Percentiles rank a stretch among this genome's conserved stretches.
Evolutionary conservation across 2,888 invertebrate species (phyloP).

Genomic region (Helleia helle): DNA sequence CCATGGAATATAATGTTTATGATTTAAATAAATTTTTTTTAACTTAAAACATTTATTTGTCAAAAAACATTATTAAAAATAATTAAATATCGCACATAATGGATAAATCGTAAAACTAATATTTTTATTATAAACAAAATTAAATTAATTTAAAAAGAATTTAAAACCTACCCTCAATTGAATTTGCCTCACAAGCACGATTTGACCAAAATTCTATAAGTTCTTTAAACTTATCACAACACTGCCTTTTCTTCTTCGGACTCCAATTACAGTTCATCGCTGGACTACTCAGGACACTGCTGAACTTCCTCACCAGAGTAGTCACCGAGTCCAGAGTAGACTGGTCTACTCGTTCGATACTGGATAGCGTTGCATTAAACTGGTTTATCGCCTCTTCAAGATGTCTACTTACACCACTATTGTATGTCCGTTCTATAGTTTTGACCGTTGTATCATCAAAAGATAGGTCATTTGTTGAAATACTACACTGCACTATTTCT

Average conservation of each 20-base stretch:
- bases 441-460: slow-evolving; percentile 50
- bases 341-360: slow-evolving; percentile 29
- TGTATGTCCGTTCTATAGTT: slow-evolving; percentile 25
- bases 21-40: too few species aligned
- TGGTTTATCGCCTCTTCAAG: slow-evolving; percentile 57
- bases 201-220: slow-evolving; percentile 54
- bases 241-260: slow-evolving; percentile 21
- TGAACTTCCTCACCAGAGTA: slow-evolving; percentile 50
- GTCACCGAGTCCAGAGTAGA: slow-evolving; percentile 45
- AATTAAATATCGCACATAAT: too few species aligned
- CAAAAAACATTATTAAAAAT: too few species aligned
- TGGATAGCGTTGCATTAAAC: slow-evolving; percentile 36
- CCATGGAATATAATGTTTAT: too few species aligned
- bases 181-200: slow-evolving; percentile 24
- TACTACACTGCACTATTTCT: slow-evolving; percentile 48
- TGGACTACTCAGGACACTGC: slow-evolving; percentile 40
- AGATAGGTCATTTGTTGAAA: slow-evolving; percentile 43
- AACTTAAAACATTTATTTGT: too few species aligned
- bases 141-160: background rate
- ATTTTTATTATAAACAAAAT: background rate
- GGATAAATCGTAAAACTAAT: too few species aligned
- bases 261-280: slow-evolving; percentile 28
- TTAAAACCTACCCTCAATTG: slow-evolving; percentile 15
- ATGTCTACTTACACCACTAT: slow-evolving; percentile 42
- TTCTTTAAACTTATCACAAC: slow-evolving; percentile 48